Conservation (phyloP, 2,888 invertebrate species). For the Drosophila putrida region DNA sequence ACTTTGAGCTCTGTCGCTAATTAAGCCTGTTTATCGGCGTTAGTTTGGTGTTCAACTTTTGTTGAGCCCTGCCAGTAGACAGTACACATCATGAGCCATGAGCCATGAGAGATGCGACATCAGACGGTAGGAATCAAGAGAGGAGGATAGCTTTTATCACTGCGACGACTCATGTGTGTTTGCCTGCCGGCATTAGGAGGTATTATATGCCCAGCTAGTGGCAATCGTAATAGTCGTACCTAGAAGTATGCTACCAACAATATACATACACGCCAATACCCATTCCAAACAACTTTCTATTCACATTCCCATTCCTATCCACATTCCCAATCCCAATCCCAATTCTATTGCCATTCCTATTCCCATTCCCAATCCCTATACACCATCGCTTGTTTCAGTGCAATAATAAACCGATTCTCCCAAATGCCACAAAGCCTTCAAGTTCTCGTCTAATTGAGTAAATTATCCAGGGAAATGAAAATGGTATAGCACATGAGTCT, state of each 20-base stretch:
- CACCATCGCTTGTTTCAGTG: slow-evolving; percentile 53
- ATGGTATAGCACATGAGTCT: slow-evolving; percentile 54
- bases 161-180: slow-evolving; percentile 30
- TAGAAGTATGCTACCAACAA: background rate
- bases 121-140: slow-evolving; percentile 9
- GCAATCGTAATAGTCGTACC: slow-evolving; percentile 8
- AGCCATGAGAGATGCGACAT: slow-evolving; percentile 9
- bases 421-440: slow-evolving; percentile 77
- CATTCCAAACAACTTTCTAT: background rate
- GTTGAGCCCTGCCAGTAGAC: slow-evolving; percentile 17
- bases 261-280: slow-evolving; percentile 1
- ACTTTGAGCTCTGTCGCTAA: slow-evolving; percentile 78
- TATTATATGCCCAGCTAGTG: slow-evolving; percentile 18
- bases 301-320: background rate
- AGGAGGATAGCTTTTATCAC: slow-evolving; percentile 57
- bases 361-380: slow-evolving; percentile 15
- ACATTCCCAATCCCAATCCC: background rate
- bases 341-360: background rate
- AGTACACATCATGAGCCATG: slow-evolving; percentile 3
- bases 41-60: slow-evolving; percentile 71
- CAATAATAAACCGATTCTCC: slow-evolving; percentile 78
- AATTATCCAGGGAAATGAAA: slow-evolving; percentile 78
- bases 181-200: slow-evolving; percentile 27
- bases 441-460: slow-evolving; percentile 76
- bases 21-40: slow-evolving; percentile 79